Base-by-base conservation (phyloP, 2,113 vertebrate species). In the Elgaria multicarinata region DNA sequence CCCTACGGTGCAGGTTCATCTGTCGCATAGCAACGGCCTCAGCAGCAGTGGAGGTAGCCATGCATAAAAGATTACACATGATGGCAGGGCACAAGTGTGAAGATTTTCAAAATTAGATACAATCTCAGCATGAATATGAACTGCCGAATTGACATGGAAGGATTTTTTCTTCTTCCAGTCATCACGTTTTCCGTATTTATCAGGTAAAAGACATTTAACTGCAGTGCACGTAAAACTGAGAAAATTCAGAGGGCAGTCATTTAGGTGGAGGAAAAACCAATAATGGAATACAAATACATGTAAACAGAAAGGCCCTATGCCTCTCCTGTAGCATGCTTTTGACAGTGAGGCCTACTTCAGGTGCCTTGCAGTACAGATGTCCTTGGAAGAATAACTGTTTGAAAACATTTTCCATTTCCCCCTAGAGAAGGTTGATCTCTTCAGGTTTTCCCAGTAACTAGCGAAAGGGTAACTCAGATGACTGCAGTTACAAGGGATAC, bases 31-130 rank as follows among this genome's bases (percentile, higher is more conserved):
- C 98, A 99, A 99, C 99, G 97, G 95, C 96, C 97, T 96, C 97
- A 97, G 98, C 98, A 97, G 98, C 97, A 96, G 96, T 96, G 97
- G 98, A 98, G 97, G 97, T 98, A 98, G 97, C 97, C 98, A 98
- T 98, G 98, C 98, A 99, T 99, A 98, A 98, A 98, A 98, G 98
- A 99, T 98, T 98, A 98, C 98, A 98, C 97, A 98, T 98, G 98
- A 97, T 98, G 96, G 96, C 94, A 95, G 96, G 96, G 96, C 97
- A 97, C 92, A 94, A 92, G 97, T 98, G 97, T 98, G 97, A 98
- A 97, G 95, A 97, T 98, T 97, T 97, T 98, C 97, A 97, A 97
- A 98, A 98, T 97, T 97, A 98, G 97, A 98, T 96, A 98, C 96
- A 97, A 97, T 97, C 95, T 88, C 97, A 96, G 96, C 97, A 97